Percentiles rank a stretch among this genome's conserved stretches.
Evolutionary conservation across 1,140 invertebrate genomes (phyloP).

Genomic region (Caenorhabditis inopinata): DNA sequence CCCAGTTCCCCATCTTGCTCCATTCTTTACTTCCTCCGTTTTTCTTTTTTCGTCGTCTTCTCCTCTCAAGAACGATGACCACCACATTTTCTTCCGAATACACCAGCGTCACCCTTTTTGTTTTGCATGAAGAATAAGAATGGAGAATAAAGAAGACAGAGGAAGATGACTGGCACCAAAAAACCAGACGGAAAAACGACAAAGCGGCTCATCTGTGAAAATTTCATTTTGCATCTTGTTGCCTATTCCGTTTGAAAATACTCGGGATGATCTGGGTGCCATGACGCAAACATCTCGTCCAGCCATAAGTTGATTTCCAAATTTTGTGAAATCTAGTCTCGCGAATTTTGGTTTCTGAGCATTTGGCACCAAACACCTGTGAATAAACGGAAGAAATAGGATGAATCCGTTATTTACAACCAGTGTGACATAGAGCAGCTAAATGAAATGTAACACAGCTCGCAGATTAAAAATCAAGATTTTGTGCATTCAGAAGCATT

Average conservation of each 20-base stretch:
- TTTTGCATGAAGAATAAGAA: not conserved
- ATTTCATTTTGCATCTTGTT: conserved; percentile 29
- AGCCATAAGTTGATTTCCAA: not conserved
- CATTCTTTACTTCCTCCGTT: not conserved
- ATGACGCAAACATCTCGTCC: not conserved
- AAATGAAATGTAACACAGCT: no score
- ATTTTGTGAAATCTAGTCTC: no score
- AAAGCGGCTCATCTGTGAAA: conserved; percentile 14
- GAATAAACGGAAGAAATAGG: no score
- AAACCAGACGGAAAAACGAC: not conserved
- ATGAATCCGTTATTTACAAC: no score
- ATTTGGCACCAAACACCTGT: no score
- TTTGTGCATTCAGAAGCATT: no score
- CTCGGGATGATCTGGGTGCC: not conserved
- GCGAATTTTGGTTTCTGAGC: no score
- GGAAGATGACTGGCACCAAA: conserved; percentile 16
- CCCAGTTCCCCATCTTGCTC: not conserved
- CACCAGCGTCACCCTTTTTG: not conserved
- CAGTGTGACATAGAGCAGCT: no score
- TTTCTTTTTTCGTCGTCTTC: not conserved
- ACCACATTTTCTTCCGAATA: conserved; percentile 6
- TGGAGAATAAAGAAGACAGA: not conserved
- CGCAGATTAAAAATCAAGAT: no score
- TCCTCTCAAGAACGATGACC: conserved; percentile 19
- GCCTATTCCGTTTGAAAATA: not conserved